phyloP scores from a whole-genome alignment of 2,113 vertebrate genomes.

The Myiagra hebetior region DNA sequence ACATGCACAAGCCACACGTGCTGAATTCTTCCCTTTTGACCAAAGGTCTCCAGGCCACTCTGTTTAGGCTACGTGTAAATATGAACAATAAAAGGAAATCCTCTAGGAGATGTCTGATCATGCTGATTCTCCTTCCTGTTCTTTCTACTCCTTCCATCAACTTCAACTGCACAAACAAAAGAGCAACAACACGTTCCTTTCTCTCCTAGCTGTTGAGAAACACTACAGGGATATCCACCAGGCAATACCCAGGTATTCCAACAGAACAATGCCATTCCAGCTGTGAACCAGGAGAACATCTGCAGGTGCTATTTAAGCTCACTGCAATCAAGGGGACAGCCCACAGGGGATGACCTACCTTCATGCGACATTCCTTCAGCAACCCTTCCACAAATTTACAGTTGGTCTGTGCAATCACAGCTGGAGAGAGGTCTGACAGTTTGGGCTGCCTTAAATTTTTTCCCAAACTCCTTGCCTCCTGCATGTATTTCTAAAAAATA shows the following conservation, averaged over 20 bases:
- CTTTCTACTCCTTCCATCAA: not conserved
- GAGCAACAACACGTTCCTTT: fast-evolving
- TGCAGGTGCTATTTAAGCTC: not conserved
- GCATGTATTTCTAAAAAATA: conserved; percentile 86
- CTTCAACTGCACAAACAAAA: not conserved
- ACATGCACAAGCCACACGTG: fast-evolving
- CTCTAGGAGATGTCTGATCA: not conserved
- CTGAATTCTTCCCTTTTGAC: not conserved
- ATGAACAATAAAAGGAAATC: not conserved
- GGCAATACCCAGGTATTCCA: not conserved
- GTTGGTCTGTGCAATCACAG: conserved; percentile 91
- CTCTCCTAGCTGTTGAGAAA: not conserved
- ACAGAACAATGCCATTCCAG: not conserved
- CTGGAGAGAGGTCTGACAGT: conserved; percentile 89
- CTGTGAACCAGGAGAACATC: not conserved
- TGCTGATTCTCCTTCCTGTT: not conserved
- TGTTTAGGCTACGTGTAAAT: not conserved
- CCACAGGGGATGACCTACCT: conserved; percentile 72
- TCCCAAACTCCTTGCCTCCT: conserved; percentile 84
- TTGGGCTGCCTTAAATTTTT: conserved; percentile 91
- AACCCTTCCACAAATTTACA: conserved; percentile 93
- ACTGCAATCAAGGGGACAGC: not conserved
- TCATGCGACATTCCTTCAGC: conserved; percentile 94
- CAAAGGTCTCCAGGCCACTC: not conserved
- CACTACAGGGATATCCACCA: not conserved